phyloP scores from a whole-genome alignment of 2,797 vertebrate species.

The Liasis olivaceus region DNA sequence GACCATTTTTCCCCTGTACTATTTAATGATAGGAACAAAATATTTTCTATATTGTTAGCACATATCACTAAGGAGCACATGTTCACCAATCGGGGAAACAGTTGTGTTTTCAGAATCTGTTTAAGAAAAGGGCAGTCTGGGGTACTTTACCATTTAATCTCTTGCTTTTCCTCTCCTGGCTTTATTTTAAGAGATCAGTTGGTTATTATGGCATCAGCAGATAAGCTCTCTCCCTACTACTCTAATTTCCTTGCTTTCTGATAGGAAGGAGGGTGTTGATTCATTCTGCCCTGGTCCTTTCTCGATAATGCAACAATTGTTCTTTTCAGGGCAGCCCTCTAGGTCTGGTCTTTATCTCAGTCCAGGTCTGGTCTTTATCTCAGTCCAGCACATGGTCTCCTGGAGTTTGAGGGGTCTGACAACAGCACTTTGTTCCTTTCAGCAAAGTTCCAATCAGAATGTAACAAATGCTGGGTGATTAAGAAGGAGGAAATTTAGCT shows the following conservation, averaged over 20 bases:
- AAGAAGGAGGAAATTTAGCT: background rate
- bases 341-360: background rate
- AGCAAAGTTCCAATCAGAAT: background rate
- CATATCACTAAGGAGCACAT: background rate
- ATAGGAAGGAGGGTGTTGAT: background rate
- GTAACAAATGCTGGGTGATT: background rate
- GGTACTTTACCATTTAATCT: background rate
- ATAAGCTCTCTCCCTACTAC: background rate
- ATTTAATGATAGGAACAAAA: background rate
- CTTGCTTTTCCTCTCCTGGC: background rate
- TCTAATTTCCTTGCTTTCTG: conserved; percentile 19
- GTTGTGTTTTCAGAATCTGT: background rate
- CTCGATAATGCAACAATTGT: conserved; percentile 4
- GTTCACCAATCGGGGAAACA: background rate
- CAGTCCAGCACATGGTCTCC: background rate
- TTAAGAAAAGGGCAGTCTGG: background rate
- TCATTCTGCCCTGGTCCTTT: background rate
- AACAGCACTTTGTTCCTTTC: background rate
- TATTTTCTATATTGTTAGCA: background rate
- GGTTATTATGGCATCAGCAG: conserved; percentile 8
- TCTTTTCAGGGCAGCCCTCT: background rate
- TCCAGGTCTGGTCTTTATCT: conserved; percentile 1
- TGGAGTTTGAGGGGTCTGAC: background rate
- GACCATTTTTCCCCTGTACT: background rate
- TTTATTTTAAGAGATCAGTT: background rate